A percentile compares a stretch with the other conserved stretches of the same genome.
phyloP scores from a whole-genome alignment of 2,888 invertebrate species.

The Seladonia tumulorum region DNA sequence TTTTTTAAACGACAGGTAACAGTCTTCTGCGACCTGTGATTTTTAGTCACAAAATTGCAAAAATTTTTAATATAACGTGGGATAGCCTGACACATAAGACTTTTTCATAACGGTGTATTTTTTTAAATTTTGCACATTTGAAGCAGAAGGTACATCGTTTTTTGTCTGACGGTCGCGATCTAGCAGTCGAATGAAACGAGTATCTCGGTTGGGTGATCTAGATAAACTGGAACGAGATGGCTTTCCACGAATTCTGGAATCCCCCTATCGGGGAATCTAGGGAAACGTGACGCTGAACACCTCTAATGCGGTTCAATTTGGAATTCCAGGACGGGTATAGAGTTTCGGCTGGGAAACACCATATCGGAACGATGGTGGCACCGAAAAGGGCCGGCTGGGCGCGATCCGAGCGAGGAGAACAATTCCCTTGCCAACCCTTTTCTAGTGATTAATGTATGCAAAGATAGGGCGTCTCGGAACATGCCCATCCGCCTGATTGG shows the following conservation, averaged over 20 bases:
- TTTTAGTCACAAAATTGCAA: no score
- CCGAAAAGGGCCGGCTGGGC: slow-evolving; percentile 37
- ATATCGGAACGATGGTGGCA: slow-evolving; percentile 29
- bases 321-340: slow-evolving; percentile 64
- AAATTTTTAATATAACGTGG: no score
- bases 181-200: slow-evolving; percentile 1
- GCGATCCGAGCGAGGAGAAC: slow-evolving; percentile 57
- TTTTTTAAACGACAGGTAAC: no score
- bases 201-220: slow-evolving; percentile 9
- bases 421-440: slow-evolving; percentile 67
- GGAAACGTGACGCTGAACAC: slow-evolving; percentile 51
- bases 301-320: slow-evolving; percentile 65
- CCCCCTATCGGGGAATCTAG: slow-evolving; percentile 50
- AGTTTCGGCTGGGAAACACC: slow-evolving; percentile 54
- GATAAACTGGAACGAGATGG: slow-evolving; percentile 57
- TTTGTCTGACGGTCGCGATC: not conserved
- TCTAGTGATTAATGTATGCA: slow-evolving; percentile 74
- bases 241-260: slow-evolving; percentile 43
- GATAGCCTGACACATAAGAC: no score
- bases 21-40: no score
- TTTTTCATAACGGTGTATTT: not conserved
- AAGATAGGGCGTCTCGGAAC: slow-evolving; percentile 67
- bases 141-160: not conserved
- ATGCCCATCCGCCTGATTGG: slow-evolving; percentile 44
- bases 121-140: not conserved